Conservation (phyloP, 2,113 vertebrate genomes). For the Bubo bubo region DNA sequence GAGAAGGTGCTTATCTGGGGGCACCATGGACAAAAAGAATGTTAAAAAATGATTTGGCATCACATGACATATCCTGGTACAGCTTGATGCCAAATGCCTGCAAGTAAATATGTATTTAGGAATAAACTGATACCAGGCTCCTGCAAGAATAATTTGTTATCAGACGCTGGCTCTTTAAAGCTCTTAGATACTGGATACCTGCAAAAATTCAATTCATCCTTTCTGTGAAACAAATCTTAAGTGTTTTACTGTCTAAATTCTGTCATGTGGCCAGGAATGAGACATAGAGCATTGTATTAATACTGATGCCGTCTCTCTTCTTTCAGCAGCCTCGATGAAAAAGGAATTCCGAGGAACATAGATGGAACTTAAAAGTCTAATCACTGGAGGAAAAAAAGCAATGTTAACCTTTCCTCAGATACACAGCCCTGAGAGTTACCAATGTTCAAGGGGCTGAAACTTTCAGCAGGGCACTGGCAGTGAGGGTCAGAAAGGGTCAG, state of each 20-base stretch:
- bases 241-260: slow-evolving; percentile 18
- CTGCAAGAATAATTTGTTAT: neutral
- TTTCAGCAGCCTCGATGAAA: neutral
- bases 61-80: neutral
- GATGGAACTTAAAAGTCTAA: neutral
- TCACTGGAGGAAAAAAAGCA: neutral
- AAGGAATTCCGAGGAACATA: neutral
- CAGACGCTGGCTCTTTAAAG: slow-evolving; percentile 3
- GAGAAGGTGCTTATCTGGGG: neutral
- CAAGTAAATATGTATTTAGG: neutral
- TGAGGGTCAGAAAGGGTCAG: neutral
- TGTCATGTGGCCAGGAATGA: neutral
- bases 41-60: neutral
- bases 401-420: neutral
- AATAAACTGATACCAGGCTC: neutral
- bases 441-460: neutral
- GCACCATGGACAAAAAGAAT: neutral
- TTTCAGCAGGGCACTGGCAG: neutral
- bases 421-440: neutral
- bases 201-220: slow-evolving; percentile 28
- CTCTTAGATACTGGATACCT: slow-evolving; percentile 20
- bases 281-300: neutral
- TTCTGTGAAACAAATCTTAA: slow-evolving; percentile 46
- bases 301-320: neutral
- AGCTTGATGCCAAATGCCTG: neutral